These are phyloP conservation scores for Pseudanteris insignis DNA, from an alignment of 2,888 invertebrate genomes.

Conservation along the genomic window DNA sequence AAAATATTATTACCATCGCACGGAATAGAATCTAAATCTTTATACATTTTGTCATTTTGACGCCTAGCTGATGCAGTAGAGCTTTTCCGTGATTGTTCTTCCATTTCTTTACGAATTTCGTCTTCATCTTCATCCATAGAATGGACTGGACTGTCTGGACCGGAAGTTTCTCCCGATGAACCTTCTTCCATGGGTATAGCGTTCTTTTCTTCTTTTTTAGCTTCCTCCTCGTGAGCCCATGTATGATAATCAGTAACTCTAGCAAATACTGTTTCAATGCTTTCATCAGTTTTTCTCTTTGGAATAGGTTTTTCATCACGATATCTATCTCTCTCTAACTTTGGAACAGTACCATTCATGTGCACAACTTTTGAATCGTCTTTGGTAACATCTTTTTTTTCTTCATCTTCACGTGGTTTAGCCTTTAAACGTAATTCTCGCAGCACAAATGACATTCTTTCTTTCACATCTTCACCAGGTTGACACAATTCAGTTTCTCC, in stretches of 20 bases:
- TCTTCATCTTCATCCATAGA: constrained; percentile 79
- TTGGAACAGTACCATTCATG: constrained; percentile 53
- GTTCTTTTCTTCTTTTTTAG: constrained; percentile 57
- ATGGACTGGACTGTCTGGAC: constrained; percentile 83
- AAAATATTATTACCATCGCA: constrained; percentile 65
- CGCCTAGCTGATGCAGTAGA: constrained; percentile 66
- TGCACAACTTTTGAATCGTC: constrained; percentile 38
- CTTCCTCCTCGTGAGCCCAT: constrained; percentile 64
- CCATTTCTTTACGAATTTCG: constrained; percentile 66
- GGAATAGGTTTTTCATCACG: constrained; percentile 58
- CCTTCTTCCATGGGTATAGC: constrained; percentile 67
- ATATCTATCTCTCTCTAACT: constrained; percentile 52
- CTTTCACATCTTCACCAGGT: constrained; percentile 77
- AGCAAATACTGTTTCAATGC: constrained; percentile 65
- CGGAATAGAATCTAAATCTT: constrained; percentile 61
- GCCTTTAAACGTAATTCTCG: constrained; percentile 80
- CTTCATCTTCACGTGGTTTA: constrained; percentile 54
- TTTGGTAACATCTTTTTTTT: constrained; percentile 48
- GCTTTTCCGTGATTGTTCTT: constrained; percentile 62
- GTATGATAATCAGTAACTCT: constrained; percentile 69
- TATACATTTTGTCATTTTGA: constrained; percentile 59
- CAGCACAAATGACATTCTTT: constrained; percentile 82
- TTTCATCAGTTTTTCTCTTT: constrained; percentile 61
- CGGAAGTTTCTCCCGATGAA: constrained; percentile 88
- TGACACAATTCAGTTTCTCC: constrained; percentile 70